Percentiles rank a stretch among this genome's conserved stretches.
Evolutionary conservation across 2,113 vertebrate species (phyloP).

Genomic region (Podarcis muralis): DNA sequence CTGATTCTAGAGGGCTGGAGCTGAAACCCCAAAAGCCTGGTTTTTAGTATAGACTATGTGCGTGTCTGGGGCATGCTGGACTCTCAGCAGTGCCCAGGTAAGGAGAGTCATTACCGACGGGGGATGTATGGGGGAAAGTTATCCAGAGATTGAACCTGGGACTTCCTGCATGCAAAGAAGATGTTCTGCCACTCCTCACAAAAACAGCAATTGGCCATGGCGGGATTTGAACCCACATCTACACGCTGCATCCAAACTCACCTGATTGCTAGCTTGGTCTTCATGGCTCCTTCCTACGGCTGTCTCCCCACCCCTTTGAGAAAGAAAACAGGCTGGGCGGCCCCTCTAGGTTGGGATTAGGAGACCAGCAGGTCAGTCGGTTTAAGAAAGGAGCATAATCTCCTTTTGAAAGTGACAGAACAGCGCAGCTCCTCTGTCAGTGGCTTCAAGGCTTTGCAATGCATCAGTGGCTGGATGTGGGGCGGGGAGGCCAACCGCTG

Average conservation of each 20-base stretch:
- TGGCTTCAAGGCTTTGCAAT: constrained; percentile 16
- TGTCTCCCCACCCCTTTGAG: too few species aligned
- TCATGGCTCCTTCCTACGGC: neutral
- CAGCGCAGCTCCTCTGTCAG: neutral
- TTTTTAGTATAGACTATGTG: too few species aligned
- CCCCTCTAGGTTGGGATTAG: neutral
- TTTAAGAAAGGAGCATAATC: neutral
- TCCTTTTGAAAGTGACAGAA: neutral
- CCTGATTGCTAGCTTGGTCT: neutral
- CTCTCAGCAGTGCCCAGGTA: too few species aligned
- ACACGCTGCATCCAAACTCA: neutral
- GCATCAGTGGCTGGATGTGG: neutral
- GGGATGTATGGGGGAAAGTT: too few species aligned
- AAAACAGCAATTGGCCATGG: too few species aligned
- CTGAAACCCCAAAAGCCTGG: too few species aligned
- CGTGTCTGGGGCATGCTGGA: too few species aligned
- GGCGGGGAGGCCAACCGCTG: constrained; percentile 27
- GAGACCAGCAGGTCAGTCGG: neutral
- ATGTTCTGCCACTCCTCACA: too few species aligned
- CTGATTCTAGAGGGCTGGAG: too few species aligned
- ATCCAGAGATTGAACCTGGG: too few species aligned
- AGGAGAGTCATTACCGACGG: too few species aligned
- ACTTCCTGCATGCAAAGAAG: too few species aligned
- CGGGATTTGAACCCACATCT: neutral
- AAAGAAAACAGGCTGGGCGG: neutral